A percentile compares a stretch with the other conserved stretches of the same genome.
phyloP scores from a whole-genome alignment of 2,888 invertebrate genomes.

The Fragum whitleyi region DNA sequence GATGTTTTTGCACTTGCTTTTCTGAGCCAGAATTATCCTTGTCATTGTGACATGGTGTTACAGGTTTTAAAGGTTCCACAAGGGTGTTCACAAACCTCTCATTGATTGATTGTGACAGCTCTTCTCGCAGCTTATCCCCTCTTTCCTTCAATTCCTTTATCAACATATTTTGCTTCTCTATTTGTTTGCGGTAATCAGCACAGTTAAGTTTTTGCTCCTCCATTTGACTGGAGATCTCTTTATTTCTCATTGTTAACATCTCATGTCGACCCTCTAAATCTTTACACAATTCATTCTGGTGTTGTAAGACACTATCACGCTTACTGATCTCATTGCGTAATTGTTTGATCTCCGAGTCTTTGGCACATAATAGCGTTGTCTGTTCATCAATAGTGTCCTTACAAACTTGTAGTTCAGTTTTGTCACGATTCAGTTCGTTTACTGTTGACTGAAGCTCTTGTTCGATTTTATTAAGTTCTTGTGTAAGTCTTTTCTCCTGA shows the following conservation, averaged over 20 bases:
- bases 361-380: conserved; percentile 11
- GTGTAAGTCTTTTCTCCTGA: conserved; percentile 18
- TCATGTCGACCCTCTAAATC: conserved; percentile 20
- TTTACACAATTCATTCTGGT: conserved; percentile 2
- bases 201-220: conserved; percentile 58
- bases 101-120: conserved; percentile 23
- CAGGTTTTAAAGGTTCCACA: no score
- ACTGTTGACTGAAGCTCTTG: conserved; percentile 5
- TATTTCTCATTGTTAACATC: conserved; percentile 13
- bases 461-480: conserved; percentile 13
- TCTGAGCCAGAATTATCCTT: no score
- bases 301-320: background rate
- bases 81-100: conserved; percentile 17
- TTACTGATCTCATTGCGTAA: conserved; percentile 2
- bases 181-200: conserved; percentile 55
- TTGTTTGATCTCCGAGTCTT: conserved; percentile 21
- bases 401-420: conserved; percentile 11
- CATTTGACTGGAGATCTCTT: conserved; percentile 42
- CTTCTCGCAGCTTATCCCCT: conserved; percentile 31
- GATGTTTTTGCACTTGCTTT: no score
- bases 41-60: no score
- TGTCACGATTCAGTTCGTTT: conserved; percentile 2
- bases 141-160: conserved; percentile 58
- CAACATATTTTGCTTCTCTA: conserved; percentile 53
- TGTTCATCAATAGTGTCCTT: conserved; percentile 23